Evolutionary conservation across 2,113 vertebrate genomes (phyloP).

Genomic region (Chloropsis cyanopogon): DNA sequence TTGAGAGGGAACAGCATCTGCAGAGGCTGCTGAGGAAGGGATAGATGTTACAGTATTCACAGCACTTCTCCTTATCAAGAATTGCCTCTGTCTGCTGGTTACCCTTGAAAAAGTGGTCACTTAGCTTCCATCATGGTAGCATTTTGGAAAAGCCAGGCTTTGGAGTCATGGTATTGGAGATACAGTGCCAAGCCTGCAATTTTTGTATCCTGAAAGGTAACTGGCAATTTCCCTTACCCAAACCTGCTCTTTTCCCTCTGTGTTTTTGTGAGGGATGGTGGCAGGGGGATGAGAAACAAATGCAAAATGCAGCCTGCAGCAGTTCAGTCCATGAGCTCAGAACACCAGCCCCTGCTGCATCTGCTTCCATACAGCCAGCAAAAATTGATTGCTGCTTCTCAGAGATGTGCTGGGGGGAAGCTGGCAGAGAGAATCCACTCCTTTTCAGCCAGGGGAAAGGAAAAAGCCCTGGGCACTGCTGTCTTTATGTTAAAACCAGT

Average conservation of each 20-base stretch:
- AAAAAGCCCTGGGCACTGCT: not conserved
- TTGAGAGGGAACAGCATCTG: not conserved
- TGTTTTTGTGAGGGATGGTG: too few relatives aligned
- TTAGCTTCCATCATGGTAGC: not conserved
- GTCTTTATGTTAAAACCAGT: not conserved
- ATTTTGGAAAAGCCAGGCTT: not conserved
- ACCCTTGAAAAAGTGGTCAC: not conserved
- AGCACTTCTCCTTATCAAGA: not conserved
- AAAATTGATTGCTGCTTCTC: not conserved
- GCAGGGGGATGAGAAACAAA: not conserved
- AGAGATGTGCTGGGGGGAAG: not conserved
- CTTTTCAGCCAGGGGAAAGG: not conserved
- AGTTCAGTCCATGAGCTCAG: not conserved
- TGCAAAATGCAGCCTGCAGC: not conserved
- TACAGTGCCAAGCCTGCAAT: not conserved
- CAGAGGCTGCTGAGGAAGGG: not conserved
- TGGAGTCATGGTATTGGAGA: not conserved
- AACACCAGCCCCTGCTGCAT: not conserved
- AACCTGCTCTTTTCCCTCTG: not conserved
- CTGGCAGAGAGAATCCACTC: not conserved
- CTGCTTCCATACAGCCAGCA: not conserved
- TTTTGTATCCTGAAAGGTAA: not conserved
- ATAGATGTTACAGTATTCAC: not conserved
- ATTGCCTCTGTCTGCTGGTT: not conserved
- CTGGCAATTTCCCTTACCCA: not conserved